Base-by-base conservation (phyloP, 1,140 invertebrate species). In the Bombus waltoni region DNA sequence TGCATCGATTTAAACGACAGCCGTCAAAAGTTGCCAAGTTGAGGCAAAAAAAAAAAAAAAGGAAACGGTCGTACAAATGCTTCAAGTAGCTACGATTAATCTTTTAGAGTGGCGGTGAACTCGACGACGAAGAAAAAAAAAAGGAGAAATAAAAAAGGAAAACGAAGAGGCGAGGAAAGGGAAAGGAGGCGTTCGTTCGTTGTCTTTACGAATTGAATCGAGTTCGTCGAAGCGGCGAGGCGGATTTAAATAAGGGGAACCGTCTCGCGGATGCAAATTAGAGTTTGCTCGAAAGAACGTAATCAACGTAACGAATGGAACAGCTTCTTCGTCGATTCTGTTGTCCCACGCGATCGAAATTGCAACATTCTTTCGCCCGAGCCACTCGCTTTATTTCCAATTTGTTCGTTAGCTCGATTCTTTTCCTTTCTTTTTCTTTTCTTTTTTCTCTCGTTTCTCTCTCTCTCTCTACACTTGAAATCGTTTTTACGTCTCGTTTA, bases 201-300 rank as follows among this genome's bases (percentile, higher is more conserved):
- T 79, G 62, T 84, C 75, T 84, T 71, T 77, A 44, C 66, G 82
- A 78, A 84, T 79, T 71, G 66, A 70, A 77, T 57, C 53, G 47
- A 47, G 82, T 57, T 71, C 66, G 75, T 72, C 53, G 47, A 53
- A 71, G 65, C 82, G 75, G 18, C 38, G 75, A 57, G 62, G 42
- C 47, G 70, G 76, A 78, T 84, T 84, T 84, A 84, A 84, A 84
- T 84, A 71, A 84, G 70, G 82, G 82, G 75, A 59, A 83, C 38
- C 82, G 82, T 83, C 82, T 75, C 82, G 82, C 47, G 82, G 75
- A 83, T 83, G 82, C 82, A 83, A 83, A 83, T 78, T 65, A 84
- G 82, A 78, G 82, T 84, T 84, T 70, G 75, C 75, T 79, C 65
- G 82, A 71, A 84, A 79, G 82, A 70, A 68, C 82, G 82, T 79